Evolutionary conservation across 2,888 invertebrate species (phyloP).

Genomic region (Drosophila sordidapex): DNA sequence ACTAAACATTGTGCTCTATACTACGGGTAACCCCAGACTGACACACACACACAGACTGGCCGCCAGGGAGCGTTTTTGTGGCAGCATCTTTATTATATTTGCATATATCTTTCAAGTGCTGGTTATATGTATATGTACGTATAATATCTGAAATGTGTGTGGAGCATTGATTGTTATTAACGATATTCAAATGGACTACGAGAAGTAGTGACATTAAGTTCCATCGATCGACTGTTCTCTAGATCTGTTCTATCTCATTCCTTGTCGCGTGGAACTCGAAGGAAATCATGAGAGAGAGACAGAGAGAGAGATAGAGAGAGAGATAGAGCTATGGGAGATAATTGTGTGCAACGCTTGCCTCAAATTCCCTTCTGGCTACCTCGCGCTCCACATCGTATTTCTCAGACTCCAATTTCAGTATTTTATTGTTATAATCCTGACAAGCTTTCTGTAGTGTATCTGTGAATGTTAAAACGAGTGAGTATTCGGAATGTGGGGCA

Average conservation of each 20-base stretch:
- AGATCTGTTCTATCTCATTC: constrained; percentile 9
- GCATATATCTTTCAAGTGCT: constrained; percentile 65
- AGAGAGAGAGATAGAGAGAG: constrained; percentile 3
- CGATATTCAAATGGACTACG: constrained; percentile 42
- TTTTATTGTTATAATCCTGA: constrained; percentile 83
- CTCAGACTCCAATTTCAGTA: constrained; percentile 86
- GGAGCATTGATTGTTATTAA: constrained; percentile 43
- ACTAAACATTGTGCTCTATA: constrained; percentile 14
- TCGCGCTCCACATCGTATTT: constrained; percentile 99
- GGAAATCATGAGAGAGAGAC: constrained; percentile 23
- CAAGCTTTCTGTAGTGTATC: constrained; percentile 83
- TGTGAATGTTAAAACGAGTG: constrained; percentile 69
- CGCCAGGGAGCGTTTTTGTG: constrained; percentile 54
- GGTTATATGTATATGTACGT: constrained; percentile 4
- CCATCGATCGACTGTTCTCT: constrained; percentile 41
- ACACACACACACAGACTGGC: constrained; percentile 41
- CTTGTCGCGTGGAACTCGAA: constrained; percentile 14
- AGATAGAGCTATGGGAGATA: constrained; percentile 19
- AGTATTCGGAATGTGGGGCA: constrained; percentile 16
- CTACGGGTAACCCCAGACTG: constrained; percentile 42
- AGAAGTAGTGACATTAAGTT: constrained; percentile 29
- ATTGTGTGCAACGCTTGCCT: constrained; percentile 89
- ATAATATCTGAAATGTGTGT: constrained; percentile 24
- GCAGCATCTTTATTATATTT: constrained; percentile 64
- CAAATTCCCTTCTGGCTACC: constrained; percentile 97